These are phyloP conservation scores for Catostylus mosaicus DNA, from an alignment of 30 jellyfish, hydroid and myxozoan genomes.

Conservation along the genomic window DNA sequence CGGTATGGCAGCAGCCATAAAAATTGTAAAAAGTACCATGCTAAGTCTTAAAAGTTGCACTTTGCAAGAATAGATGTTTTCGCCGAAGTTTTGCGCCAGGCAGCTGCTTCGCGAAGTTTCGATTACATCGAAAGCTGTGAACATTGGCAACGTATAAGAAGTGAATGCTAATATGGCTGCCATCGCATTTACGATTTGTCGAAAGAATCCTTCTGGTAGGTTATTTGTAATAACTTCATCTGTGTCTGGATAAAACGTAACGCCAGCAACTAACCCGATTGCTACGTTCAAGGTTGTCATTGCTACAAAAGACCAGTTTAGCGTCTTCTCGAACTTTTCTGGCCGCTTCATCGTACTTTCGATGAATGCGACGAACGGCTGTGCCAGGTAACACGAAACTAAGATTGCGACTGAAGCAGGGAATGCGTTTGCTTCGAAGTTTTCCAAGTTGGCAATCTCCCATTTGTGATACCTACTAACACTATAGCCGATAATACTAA, in stretches of 20 bases:
- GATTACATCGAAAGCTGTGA: slow-evolving; percentile 91
- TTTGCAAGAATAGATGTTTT: slow-evolving; percentile 71
- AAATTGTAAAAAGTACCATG: slow-evolving; percentile 75
- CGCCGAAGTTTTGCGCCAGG: slow-evolving; percentile 74
- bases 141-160: slow-evolving; percentile 90
- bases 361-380: slow-evolving; percentile 93
- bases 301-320: slow-evolving; percentile 83
- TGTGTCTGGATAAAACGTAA: slow-evolving; percentile 88
- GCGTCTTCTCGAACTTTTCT: slow-evolving; percentile 80
- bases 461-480: slow-evolving; percentile 72
- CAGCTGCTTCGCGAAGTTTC: slow-evolving; percentile 78
- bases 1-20: slow-evolving; percentile 95
- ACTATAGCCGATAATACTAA: slow-evolving; percentile 78
- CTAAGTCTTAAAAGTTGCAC: slow-evolving; percentile 75
- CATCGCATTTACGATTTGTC: slow-evolving; percentile 92
- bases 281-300: slow-evolving; percentile 77
- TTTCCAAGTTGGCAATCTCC: slow-evolving; percentile 69
- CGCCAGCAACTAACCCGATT: slow-evolving; percentile 87
- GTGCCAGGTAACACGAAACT: slow-evolving; percentile 91
- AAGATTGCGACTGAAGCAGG: slow-evolving; percentile 93
- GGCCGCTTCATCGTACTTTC: slow-evolving; percentile 94
- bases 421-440: slow-evolving; percentile 77
- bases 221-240: slow-evolving; percentile 93
- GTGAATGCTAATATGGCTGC: slow-evolving; percentile 95
- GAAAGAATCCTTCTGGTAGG: slow-evolving; percentile 84